Evolutionary conservation across 2,797 vertebrate species (phyloP), one percentile per base, ranked within the genome.

Genomic region (Masticophis lateralis): DNA sequence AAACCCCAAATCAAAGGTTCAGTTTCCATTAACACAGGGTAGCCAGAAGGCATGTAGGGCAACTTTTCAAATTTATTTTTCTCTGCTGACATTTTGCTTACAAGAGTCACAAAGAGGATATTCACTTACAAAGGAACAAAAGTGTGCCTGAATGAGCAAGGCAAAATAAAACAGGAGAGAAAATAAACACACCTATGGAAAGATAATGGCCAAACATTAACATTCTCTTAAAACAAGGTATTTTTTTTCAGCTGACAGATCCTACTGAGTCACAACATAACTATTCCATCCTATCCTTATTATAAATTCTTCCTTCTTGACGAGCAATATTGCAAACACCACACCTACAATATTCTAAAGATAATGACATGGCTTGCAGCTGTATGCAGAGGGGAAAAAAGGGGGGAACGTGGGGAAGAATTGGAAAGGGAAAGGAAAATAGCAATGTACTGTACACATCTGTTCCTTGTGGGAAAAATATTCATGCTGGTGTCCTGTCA

Each of bases 401-500:
- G 61, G 94, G 92, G 37, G 7, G 28, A 18, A 47, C 2, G 3
- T 0, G 2, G 12, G 28, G 28, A n/a, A 66, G 61, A 66, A 28
- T 8, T 83, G n/a, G 69, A 83, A 47, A 93, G 87, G 56, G 51
- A 91, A 90, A 90, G 69, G 79, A 90, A 93, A 61, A 91, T 87
- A 92, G 96, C 94, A 94, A 56, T 2, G 37, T 86, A 47, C 95
- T 93, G 32, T 57, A 87, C 93, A 97, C 96, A 97, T 95, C 96
- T 97, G 97, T 63, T 94, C 91, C 43, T 93, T 93, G 95, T 92
- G 96, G 95, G 96, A 93, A 95, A 95, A 95, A 86, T 37, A 95
- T 91, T 93, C 93, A n/a, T 93, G 89, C 91, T 95, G 94, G 91
- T 97, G 95, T 95, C 96, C 95, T 96, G 97, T 97, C 96, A 93